A percentile compares a stretch with the other conserved stretches of the same genome.
Evolutionary conservation across 2,113 vertebrate genomes (phyloP).

Genomic region (Machaerirhynchus nigripectus): DNA sequence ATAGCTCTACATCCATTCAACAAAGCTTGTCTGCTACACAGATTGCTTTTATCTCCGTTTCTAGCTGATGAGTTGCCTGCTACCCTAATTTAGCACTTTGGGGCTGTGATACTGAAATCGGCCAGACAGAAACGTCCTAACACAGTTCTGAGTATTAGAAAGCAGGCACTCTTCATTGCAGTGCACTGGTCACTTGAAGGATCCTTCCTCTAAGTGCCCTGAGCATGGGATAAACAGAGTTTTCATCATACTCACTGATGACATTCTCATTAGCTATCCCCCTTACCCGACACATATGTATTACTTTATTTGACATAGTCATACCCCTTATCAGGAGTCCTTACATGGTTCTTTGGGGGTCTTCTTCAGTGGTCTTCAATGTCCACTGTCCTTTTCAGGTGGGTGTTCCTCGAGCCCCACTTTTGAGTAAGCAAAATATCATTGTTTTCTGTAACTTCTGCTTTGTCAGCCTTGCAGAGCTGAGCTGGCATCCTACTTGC

Average conservation of each 20-base stretch:
- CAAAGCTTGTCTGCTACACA: neutral
- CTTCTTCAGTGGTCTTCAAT: neutral
- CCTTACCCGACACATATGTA: too few species aligned
- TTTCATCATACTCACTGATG: neutral
- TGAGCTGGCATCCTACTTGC: neutral
- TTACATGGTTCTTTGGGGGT: neutral
- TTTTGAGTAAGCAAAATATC: neutral
- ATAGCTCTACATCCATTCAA: neutral
- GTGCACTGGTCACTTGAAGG: neutral
- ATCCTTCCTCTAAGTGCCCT: neutral
- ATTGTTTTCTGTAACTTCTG: neutral
- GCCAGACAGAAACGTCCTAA: neutral
- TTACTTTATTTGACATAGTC: neutral
- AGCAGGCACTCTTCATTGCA: neutral
- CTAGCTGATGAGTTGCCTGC: neutral
- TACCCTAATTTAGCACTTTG: neutral
- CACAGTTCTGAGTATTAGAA: neutral
- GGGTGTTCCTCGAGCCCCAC: accelerated
- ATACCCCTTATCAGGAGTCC: neutral
- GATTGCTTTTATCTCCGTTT: neutral
- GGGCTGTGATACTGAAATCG: neutral
- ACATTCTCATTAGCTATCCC: neutral
- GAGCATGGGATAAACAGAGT: accelerated
- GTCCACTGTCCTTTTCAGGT: neutral
- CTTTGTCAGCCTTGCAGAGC: neutral